Base-by-base conservation (phyloP, 2,797 vertebrate genomes). In the Forpus xanthops region DNA sequence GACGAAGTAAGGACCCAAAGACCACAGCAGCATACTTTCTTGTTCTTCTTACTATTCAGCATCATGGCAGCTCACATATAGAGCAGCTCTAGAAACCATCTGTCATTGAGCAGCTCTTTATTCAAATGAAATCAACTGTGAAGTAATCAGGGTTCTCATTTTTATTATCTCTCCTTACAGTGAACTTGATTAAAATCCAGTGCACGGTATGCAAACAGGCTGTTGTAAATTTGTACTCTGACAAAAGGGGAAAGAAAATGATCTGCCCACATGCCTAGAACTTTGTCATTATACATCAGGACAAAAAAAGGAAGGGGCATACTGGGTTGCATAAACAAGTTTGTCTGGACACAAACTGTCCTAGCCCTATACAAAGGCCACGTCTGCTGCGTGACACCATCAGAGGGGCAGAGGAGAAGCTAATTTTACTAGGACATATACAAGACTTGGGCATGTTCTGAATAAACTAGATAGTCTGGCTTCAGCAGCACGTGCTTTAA, bases 111-210 rank as follows among this genome's bases (percentile, higher is more conserved):
- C 66, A 0, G 87, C 89, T 94, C 90, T 96, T 97, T 97, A 96
- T 97, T 97, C 94, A 81, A 87, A 96, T 96, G 88, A 97, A 97
- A 96, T 97, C 96, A 96, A 80, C 96, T 96, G 96, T 95, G 94
- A 97, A 97, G 94, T 97, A 97, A 97, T 97, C 93, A 94, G 94
- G 95, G 88, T 92, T 96, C 93, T 96, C 95, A 94, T 90, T 95
- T 96, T 97, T 97, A 97, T 97, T 96, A 93, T 96, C 95, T 97
- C 91, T 93, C 79, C 96, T 96, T 96, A 97, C 94, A 85, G 93
- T 93, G 94, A 95, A 96, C 94, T 95, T 74, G 95, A 97, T 97
- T 97, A 97, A 97, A 97, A 97, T 97, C 97, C 94, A 94, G 90
- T 0, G 65, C 92, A 93, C 86, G 89, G 95, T 94, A 81, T 94